Conservation (phyloP, 2,113 vertebrate genomes). For the Aythya baeri region DNA sequence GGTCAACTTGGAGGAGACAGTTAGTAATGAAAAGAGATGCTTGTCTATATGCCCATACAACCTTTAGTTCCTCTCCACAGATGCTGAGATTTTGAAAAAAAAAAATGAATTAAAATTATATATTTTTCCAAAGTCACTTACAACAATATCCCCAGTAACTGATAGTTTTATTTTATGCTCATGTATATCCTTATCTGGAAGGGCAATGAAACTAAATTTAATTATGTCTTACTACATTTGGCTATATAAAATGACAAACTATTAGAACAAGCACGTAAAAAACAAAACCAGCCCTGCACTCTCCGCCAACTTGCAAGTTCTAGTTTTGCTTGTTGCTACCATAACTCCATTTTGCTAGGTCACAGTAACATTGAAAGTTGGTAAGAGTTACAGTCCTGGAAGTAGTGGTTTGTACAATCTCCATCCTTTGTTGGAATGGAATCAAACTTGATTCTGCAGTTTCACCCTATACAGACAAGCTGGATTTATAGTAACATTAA, state of each 20-base stretch:
- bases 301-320: background rate
- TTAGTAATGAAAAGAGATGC: background rate
- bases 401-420: background rate
- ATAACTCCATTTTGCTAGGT: background rate
- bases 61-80: background rate
- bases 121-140: background rate
- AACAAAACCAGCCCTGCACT: background rate
- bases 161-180: background rate
- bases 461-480: background rate
- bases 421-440: background rate
- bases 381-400: background rate
- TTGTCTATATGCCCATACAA: background rate
- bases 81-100: background rate
- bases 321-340: background rate
- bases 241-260: background rate
- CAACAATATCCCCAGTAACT: background rate
- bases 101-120: fast-evolving
- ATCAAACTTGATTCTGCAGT: background rate
- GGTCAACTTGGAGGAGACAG: background rate
- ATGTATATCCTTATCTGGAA: background rate
- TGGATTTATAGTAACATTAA: background rate
- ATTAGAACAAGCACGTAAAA: background rate
- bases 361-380: background rate
- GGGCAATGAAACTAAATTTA: background rate
- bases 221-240: background rate